Conservation (phyloP, 2,797 vertebrate species). For the Lophotriccus pileatus region DNA sequence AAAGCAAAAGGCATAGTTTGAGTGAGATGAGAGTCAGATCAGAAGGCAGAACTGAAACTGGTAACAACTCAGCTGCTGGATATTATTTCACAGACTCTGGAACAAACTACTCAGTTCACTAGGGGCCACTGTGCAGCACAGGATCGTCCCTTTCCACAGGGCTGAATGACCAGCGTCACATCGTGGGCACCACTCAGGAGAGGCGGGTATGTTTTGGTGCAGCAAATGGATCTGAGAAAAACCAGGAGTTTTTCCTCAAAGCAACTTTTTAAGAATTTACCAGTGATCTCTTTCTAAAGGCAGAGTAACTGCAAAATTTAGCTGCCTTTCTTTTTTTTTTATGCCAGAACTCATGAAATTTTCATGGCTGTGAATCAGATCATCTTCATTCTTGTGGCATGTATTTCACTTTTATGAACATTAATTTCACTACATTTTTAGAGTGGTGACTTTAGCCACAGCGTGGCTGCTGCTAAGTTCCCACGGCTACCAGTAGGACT, state of each 20-base stretch:
- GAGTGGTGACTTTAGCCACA: constrained; percentile 60
- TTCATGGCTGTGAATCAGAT: constrained; percentile 55
- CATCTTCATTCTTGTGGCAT: constrained; percentile 56
- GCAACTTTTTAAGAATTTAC: neutral
- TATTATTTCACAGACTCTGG: neutral
- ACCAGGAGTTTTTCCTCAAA: neutral
- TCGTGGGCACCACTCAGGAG: rapidly evolving
- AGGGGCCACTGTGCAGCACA: constrained; percentile 57
- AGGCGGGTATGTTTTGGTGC: neutral
- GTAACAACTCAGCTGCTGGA: constrained; percentile 36
- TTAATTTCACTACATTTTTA: constrained; percentile 62
- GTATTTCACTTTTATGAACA: constrained; percentile 63
- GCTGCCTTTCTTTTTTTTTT: neutral
- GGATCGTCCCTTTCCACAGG: neutral
- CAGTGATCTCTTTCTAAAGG: neutral
- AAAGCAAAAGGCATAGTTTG: neutral
- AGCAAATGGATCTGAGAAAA: neutral
- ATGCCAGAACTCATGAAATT: constrained; percentile 37
- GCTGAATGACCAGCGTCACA: neutral
- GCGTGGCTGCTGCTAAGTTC: constrained; percentile 60
- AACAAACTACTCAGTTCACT: constrained; percentile 30
- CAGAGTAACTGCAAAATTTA: neutral
- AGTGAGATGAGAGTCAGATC: neutral
- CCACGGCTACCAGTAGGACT: constrained; percentile 70
- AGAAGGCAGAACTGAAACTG: neutral